These are phyloP conservation scores for Pristionchus exspectatus DNA, from an alignment of 2,888 invertebrate genomes.

Conservation along the genomic window DNA sequence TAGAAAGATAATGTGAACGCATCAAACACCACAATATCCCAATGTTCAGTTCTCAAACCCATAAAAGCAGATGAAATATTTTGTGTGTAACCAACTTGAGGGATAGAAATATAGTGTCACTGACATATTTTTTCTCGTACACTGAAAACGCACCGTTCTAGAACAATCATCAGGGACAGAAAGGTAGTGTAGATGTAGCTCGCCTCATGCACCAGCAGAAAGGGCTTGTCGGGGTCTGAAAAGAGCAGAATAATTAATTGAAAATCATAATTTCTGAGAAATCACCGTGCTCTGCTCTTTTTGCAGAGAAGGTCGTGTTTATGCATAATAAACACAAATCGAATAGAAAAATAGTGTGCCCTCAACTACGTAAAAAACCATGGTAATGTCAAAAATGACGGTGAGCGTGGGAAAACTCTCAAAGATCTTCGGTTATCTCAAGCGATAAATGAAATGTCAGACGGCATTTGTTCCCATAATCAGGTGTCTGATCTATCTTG, in stretches of 20 bases:
- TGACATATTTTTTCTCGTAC: no score
- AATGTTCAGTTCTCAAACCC: no score
- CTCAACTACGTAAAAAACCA: neutral
- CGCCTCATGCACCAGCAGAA: neutral
- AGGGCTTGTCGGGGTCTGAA: slow-evolving; percentile 25
- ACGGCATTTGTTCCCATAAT: neutral
- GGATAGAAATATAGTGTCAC: no score
- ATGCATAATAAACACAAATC: no score
- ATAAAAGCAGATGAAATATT: no score
- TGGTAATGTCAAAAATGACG: neutral
- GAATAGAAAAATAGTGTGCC: neutral
- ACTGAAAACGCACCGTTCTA: slow-evolving; percentile 19
- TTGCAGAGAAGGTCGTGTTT: no score
- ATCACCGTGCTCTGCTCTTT: neutral
- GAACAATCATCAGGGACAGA: slow-evolving; percentile 16
- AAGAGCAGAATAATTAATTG: neutral
- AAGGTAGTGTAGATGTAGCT: slow-evolving; percentile 24
- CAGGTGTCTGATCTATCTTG: neutral
- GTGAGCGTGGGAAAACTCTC: neutral
- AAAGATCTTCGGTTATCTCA: neutral
- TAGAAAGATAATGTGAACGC: no score
- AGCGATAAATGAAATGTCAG: neutral
- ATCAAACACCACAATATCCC: no score
- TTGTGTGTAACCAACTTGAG: no score
- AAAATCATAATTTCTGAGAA: neutral